Conservation (phyloP, 2,888 invertebrate species). For the Cataglyphis livida region DNA sequence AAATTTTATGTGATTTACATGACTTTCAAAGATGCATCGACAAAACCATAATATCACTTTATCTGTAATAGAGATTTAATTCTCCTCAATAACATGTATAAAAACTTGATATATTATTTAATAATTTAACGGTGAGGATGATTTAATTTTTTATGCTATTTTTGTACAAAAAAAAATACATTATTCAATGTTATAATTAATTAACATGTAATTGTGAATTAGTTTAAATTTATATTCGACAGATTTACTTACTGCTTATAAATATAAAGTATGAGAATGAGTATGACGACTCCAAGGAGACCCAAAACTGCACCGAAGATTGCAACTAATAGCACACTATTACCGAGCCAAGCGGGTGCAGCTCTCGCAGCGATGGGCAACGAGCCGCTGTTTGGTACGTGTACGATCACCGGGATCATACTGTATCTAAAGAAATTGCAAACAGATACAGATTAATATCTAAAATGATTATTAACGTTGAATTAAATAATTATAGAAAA, state of each 20-base stretch:
- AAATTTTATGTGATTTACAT: background rate
- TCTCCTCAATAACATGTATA: too few relatives aligned
- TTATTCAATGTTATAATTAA: background rate
- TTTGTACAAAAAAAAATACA: too few relatives aligned
- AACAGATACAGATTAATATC: background rate
- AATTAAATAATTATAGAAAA: background rate
- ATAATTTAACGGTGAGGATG: too few relatives aligned
- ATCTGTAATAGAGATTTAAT: too few relatives aligned
- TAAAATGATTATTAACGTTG: background rate
- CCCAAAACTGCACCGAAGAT: slow-evolving; percentile 91
- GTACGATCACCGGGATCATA: slow-evolving; percentile 86
- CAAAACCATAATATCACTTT: too few relatives aligned
- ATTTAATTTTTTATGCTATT: too few relatives aligned
- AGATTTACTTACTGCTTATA: slow-evolving; percentile 89
- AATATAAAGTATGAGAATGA: slow-evolving; percentile 92
- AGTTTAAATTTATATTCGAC: background rate
- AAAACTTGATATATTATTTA: too few relatives aligned
- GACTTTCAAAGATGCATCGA: background rate
- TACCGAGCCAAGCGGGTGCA: slow-evolving; percentile 86
- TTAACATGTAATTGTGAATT: background rate
- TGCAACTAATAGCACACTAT: slow-evolving; percentile 87
- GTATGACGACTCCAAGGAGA: slow-evolving; percentile 91
- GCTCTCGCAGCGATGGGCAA: slow-evolving; percentile 85
- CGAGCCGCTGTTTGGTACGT: slow-evolving; percentile 83
- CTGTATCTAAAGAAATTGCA: slow-evolving; percentile 75